Evolutionary conservation across 2,888 invertebrate species (phyloP), one percentile per base, ranked within the genome.

Genomic region (Trichogramma dendrolimi): DNA sequence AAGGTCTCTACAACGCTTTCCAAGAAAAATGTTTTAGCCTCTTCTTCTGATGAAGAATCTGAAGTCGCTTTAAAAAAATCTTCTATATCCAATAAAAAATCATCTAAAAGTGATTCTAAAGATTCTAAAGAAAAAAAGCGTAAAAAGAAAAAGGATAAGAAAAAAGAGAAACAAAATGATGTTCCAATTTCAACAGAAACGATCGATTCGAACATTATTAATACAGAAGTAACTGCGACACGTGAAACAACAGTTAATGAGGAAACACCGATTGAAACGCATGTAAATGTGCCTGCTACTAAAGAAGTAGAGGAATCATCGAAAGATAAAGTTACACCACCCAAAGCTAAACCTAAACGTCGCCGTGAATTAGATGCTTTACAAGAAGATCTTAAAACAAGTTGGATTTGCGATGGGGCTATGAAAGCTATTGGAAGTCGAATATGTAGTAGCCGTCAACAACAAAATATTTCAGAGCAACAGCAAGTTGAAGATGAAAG

Each of bases 321-420:
- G 27, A 27, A 27, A 27, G 27, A 27, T 27, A 27, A 27, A 27
- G 27, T 27, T 27, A 27, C 54, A 7, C 49, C 56, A 4, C 43
- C 47, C 2, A 69, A 68, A 55, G 64, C 71, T 6, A 73, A 73
- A 41, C 68, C 67, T 49, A 70, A 71, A 42, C 73, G 73, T 61
- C 71, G 79, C 44, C 82, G 82, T 59, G 88, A 88, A 70, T 72
- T 89, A 54, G 83, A 86, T 70, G 81, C 83, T 74, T 79, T 89
- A 2, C 88, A 88, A 68, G 86, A 87, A 65, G 87, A 89, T 68
- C 85, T 89, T 49, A 84, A 86, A 69, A 87, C 88, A 71, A 88
- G 87, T 85, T 87, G 87, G 71, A 85, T 87, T 58, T 82, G 83
- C 67, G 83, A 87, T 67, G 87, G 84, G 42, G 84, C 88, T 2